Base-by-base conservation (phyloP, 2,888 invertebrate genomes). In the Drosophila bunnanda region DNA sequence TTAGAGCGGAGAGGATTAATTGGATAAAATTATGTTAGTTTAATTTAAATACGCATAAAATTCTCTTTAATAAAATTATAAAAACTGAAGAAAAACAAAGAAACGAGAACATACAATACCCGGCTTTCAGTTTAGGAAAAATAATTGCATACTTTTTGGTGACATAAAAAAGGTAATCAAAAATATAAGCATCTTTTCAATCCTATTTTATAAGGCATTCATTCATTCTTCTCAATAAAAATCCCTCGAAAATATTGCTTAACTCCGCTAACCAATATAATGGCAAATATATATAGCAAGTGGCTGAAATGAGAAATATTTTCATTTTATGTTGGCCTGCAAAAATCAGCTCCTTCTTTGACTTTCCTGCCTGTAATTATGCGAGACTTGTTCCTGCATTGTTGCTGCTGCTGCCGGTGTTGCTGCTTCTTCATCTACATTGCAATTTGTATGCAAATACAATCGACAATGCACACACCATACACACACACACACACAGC, bases 381-480 rank as follows among this genome's bases (percentile, higher is more conserved):
- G 82, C 74, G 61, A 75, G 64, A 81, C 87, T 86, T 80, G 87
- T 88, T 77, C 54, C 65, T 61, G 54, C 28, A 57, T 65, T 68
- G 74, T 32, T 64, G 60, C 12, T 68, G 67, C 38, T 57, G 56
- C 39, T 52, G 76, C 52, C 48, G 46, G 43, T 68, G 53, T 34
- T 67, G 54, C 69, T 70, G 56, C 75, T 77, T 77, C 73, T 73
- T 81, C 89, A 74, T 77, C 75, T 77, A 64, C 78, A 82, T 85
- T 88, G 89, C 88, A 86, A 86, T 86, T 86, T 86, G 89, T 88
- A 86, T 86, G 86, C 89, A 86, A 89, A 89, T 78, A 84, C 79
- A 89, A 85, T 89, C 88, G 72, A 67, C 81, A 87, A 75, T 82
- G 58, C 83, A 75, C 62, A 78, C 39, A 60, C 62, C 79, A 56